Conservation (phyloP, 2,888 invertebrate genomes). For the Orthosia incerta region DNA sequence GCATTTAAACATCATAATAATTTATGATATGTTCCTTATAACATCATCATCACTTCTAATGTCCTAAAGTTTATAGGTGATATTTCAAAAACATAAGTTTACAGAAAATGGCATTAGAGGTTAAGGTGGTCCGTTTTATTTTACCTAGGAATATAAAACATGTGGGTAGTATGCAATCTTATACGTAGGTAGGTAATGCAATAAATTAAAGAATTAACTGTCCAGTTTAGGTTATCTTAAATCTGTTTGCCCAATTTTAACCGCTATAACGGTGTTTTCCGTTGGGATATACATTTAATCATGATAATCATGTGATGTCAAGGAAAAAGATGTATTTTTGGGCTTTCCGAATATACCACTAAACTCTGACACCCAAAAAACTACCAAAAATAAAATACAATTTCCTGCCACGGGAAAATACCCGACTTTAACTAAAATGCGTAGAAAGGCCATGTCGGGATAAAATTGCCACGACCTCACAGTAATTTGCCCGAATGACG, state of each 20-base stretch:
- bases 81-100: neutral
- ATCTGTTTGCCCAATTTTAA: neutral
- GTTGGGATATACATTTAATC: neutral
- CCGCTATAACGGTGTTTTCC: neutral
- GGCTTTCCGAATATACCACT: neutral
- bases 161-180: neutral
- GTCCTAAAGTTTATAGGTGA: neutral
- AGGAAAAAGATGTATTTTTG: neutral
- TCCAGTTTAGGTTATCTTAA: too few relatives aligned
- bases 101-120: neutral
- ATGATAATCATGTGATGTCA: neutral
- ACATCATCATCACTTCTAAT: neutral
- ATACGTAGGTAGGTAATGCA: too few relatives aligned
- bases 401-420: slow-evolving; percentile 10
- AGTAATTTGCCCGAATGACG: slow-evolving; percentile 26
- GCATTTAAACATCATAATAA: neutral
- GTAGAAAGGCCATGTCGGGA: neutral
- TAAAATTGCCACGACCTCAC: neutral
- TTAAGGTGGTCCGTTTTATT: neutral
- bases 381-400: neutral
- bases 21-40: neutral
- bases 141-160: neutral
- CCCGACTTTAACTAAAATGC: neutral
- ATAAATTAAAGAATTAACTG: too few relatives aligned
- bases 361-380: neutral